These are phyloP conservation scores for Bucco capensis DNA, from an alignment of 2,113 vertebrate genomes.

Conservation along the genomic window DNA sequence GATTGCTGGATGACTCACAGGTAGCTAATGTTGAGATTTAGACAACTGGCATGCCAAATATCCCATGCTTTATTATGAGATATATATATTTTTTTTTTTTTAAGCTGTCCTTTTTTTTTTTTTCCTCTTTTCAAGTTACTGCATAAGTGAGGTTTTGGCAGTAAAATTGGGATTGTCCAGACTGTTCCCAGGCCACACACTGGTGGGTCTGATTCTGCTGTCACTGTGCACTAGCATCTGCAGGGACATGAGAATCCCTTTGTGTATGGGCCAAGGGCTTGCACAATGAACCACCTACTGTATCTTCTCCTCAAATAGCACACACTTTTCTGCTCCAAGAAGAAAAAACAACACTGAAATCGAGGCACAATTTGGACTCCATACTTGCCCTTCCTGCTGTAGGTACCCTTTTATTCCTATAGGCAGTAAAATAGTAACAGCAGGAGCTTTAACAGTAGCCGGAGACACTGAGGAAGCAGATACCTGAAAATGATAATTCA, in stretches of 20 bases:
- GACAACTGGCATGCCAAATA: neutral
- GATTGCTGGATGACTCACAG: slow-evolving; percentile 65
- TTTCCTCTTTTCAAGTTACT: neutral
- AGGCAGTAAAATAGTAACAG: neutral
- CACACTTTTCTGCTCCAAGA: neutral
- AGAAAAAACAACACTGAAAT: neutral
- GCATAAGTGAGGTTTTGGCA: neutral
- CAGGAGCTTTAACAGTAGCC: neutral
- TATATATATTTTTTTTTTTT: neutral
- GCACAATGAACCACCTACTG: neutral
- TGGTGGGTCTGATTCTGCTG: neutral
- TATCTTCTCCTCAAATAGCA: neutral
- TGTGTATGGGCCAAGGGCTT: neutral
- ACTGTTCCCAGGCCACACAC: neutral
- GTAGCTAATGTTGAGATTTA: slow-evolving; percentile 3
- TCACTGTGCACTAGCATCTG: neutral
- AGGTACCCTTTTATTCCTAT: neutral
- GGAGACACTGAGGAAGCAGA: neutral
- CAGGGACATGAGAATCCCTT: neutral
- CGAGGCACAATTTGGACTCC: neutral
- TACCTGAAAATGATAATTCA: neutral
- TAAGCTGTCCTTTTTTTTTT: neutral
- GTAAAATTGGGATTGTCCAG: neutral
- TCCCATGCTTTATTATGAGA: neutral
- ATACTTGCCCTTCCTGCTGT: neutral